Evolutionary conservation across 2,888 invertebrate genomes (phyloP).

Genomic region (Pelosia muscerda): DNA sequence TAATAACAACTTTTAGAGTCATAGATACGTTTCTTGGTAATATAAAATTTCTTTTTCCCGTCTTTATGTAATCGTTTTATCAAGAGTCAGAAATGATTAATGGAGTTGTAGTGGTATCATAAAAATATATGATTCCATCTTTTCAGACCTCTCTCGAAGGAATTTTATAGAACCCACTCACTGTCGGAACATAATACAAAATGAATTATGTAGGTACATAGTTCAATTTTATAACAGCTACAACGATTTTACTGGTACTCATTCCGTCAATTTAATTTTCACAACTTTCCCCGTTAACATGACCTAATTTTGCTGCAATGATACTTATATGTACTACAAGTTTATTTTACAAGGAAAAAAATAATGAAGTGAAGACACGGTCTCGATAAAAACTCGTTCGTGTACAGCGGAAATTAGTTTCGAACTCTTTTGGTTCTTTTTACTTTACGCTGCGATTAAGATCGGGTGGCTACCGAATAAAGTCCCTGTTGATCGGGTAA

Average conservation of each 20-base stretch:
- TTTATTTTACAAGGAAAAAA: slow-evolving; percentile 44
- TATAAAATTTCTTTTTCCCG: slow-evolving; percentile 38
- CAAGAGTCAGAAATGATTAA: slow-evolving; percentile 16
- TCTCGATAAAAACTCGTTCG: slow-evolving; percentile 55
- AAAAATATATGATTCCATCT: slow-evolving; percentile 2
- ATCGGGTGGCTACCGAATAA: slow-evolving; percentile 71
- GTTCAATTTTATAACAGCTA: background rate
- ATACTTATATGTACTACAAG: slow-evolving; percentile 17
- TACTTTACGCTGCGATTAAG: slow-evolving; percentile 60
- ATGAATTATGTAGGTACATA: background rate
- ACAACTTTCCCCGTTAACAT: slow-evolving; percentile 25
- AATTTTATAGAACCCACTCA: background rate
- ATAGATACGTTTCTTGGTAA: slow-evolving; percentile 29
- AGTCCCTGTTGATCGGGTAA: slow-evolving; percentile 60
- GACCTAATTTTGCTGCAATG: slow-evolving; percentile 36
- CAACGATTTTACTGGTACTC: background rate
- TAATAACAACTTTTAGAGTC: slow-evolving; percentile 41
- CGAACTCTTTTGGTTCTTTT: slow-evolving; percentile 54
- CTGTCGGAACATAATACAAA: background rate
- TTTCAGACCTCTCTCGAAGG: slow-evolving; percentile 12
- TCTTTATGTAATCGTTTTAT: slow-evolving; percentile 36
- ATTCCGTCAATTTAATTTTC: background rate
- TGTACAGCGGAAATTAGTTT: slow-evolving; percentile 63
- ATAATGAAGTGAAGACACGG: slow-evolving; percentile 47
- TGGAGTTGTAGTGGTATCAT: background rate